Conservation (phyloP, 2,113 vertebrate genomes). For the Baryphthengus martii region DNA sequence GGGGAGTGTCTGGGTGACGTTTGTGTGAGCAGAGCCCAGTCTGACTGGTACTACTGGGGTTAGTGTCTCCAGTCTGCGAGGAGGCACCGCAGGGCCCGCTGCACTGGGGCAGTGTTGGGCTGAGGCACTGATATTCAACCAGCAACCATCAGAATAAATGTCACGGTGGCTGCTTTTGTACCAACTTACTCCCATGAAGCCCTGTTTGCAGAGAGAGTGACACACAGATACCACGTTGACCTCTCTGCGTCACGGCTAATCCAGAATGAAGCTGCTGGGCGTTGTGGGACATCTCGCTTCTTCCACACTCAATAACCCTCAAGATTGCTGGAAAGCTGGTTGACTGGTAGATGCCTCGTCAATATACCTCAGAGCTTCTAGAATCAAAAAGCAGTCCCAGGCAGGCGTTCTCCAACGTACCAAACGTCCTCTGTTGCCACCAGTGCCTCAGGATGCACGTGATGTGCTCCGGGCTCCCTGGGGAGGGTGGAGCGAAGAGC, state of each 20-base stretch:
- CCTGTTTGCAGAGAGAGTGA: not conserved
- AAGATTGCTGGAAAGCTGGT: not conserved
- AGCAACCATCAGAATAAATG: not conserved
- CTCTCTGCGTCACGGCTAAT: not conserved
- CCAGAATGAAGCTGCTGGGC: not conserved
- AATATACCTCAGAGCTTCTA: not conserved
- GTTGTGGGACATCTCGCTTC: not conserved
- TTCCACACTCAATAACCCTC: not conserved
- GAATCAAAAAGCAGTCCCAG: not conserved
- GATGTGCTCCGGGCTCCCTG: not conserved
- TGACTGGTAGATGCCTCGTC: not conserved
- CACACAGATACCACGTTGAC: not conserved
- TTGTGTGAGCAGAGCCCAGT: not conserved
- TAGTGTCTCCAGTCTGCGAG: not conserved
- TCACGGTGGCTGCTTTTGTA: not conserved
- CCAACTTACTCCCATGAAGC: not conserved
- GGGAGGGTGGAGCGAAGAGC: not conserved
- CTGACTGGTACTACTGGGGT: not conserved
- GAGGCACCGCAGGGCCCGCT: not conserved
- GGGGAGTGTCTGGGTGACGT: not conserved
- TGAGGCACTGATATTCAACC: not conserved
- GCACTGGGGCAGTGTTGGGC: not conserved
- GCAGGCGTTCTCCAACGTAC: not conserved
- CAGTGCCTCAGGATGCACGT: too few species aligned
- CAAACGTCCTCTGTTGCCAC: accelerated